phyloP scores from a whole-genome alignment of 92 coral and sea anemone species.

The Siderastrea siderea region DNA sequence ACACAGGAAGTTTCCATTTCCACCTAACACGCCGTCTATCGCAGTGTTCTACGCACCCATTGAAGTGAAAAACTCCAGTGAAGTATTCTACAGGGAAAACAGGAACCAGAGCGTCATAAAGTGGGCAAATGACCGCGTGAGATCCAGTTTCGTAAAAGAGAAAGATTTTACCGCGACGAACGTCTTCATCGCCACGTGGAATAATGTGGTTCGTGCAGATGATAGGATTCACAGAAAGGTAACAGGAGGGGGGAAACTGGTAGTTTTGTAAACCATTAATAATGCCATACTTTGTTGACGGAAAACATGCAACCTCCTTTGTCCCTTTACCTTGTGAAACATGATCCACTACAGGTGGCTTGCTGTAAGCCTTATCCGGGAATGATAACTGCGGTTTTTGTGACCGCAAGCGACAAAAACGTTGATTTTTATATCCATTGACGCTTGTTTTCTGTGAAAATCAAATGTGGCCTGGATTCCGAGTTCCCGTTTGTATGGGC shows the following conservation, averaged over 20 bases:
- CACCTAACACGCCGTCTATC: conserved; percentile 65
- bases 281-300: no score
- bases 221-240: conserved; percentile 71
- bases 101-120: conserved; percentile 52
- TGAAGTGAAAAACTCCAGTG: conserved; percentile 36
- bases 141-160: conserved; percentile 71
- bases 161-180: conserved; percentile 74
- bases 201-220: conserved; percentile 64
- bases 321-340: no score
- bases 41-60: conserved; percentile 86
- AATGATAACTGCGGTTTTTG: no score
- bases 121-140: conserved; percentile 83
- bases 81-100: conserved; percentile 79
- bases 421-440: no score
- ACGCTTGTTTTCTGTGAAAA: no score
- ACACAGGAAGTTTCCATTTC: conserved; percentile 78
- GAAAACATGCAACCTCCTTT: no score
- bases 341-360: no score
- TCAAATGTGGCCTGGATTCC: no score
- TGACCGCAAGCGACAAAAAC: no score
- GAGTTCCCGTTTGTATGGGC: no score
- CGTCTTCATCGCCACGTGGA: conserved; percentile 92
- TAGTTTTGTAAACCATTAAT: not conserved
- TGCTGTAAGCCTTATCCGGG: no score
- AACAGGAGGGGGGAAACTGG: not conserved